Evolutionary conservation across 2,797 vertebrate species (phyloP), one percentile per base, ranked within the genome.

Genomic region (Molossus alvarezi): DNA sequence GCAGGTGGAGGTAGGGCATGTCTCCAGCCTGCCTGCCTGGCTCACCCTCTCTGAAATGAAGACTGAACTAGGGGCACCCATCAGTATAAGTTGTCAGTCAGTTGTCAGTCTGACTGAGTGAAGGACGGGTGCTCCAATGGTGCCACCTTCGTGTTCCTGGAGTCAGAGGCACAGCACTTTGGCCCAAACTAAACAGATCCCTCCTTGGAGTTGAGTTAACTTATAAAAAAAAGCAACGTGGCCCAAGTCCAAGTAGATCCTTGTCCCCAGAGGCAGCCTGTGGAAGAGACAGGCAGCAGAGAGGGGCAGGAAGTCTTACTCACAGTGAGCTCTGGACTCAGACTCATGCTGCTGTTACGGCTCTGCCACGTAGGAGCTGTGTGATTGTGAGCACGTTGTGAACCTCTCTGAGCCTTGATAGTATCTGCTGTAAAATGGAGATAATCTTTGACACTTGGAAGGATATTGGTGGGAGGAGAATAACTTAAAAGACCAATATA

Each of bases 1-100:
- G 48, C 20, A 3, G 25, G 1, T 4, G 72, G n/a, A 20, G 37
- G 20, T 0, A 0, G 25, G 10, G 9, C 0, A 3, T n/a, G 9
- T 67, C 33, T 62, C 2, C 5, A 6, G 51, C 21, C 4, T 23
- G n/a, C 29, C 11, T 7, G 7, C 2, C 33, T 73, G 51, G 67
- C 18, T 69, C 37, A 45, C 14, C 51, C 6, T 21, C 6, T 18
- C n/a, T 41, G 25, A 79, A 84, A 53, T 17, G 21, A 60, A 64
- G 18, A 23, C 5, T 53, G 41, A 2, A 60, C 0, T 1, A 11
- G n/a, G 14, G 1, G 25, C 5, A 9, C 2, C 0, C 18, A 20
- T 48, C 72, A 73, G 5, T 41, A 2, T 57, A 23, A 12, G 48
- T 14, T 5, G 9, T 20, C 15, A 0, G 9, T 33, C 64, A 27